These are phyloP conservation scores for Myotis davidii DNA, from an alignment of 2,113 vertebrate genomes.

Conservation along the genomic window DNA sequence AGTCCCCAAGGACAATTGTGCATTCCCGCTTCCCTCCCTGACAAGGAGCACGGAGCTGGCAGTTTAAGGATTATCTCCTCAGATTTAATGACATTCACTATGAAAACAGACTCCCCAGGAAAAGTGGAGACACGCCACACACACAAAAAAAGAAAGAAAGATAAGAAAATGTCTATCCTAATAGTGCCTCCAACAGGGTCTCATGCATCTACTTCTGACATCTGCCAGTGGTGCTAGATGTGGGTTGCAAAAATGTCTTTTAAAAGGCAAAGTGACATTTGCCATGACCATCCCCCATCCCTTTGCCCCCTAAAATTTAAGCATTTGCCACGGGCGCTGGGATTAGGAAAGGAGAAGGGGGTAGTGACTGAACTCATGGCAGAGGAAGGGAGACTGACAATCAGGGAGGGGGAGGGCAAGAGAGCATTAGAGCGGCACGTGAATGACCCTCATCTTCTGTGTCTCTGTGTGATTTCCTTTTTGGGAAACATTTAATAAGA, in stretches of 20 bases:
- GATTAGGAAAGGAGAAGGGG: neutral
- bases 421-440: rapidly evolving
- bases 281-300: slow-evolving; percentile 3
- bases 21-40: slow-evolving; percentile 30
- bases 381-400: neutral
- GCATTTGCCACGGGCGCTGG: slow-evolving; percentile 20
- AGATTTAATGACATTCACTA: slow-evolving; percentile 76
- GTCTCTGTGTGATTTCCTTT: slow-evolving; percentile 66
- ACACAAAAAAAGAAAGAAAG: neutral
- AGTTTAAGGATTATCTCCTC: slow-evolving; percentile 75
- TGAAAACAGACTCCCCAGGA: slow-evolving; percentile 73
- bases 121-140: neutral
- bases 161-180: slow-evolving; percentile 75
- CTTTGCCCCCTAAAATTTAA: slow-evolving; percentile 17
- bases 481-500: slow-evolving; percentile 85
- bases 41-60: neutral
- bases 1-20: neutral
- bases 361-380: neutral
- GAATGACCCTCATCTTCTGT: slow-evolving; percentile 39
- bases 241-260: slow-evolving; percentile 72
- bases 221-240: slow-evolving; percentile 73
- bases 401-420: neutral
- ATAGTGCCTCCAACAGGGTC: slow-evolving; percentile 77
- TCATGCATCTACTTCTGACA: slow-evolving; percentile 75
- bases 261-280: slow-evolving; percentile 80